Base-by-base conservation (phyloP, 2,888 invertebrate species). In the Hofmannophila pseudospretella region DNA sequence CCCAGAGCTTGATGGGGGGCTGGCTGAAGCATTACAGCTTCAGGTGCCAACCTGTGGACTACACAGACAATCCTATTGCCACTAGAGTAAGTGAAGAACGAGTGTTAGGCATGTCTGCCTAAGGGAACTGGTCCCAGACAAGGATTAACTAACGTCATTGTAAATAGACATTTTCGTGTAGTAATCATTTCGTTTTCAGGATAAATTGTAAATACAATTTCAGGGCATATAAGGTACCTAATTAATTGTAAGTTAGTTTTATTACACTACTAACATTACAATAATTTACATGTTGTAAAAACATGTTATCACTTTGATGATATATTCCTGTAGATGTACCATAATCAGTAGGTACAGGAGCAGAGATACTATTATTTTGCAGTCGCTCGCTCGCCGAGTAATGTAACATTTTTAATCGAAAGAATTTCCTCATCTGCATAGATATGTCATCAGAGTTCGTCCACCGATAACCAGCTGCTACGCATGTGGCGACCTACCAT, bases 1-100 rank as follows among this genome's bases (percentile, higher is more conserved):
- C 78, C 68, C 74, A 94, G 94, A 92, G 93, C 85, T 90, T 94
- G 89, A 93, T 93, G 92, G 93, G 94, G 68, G 96, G 96, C 76
- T 96, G 96, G 96, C 93, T 94, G 90, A 90, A 91, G 70, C 92
- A 94, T 71, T 96, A 96, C 92, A 95, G 92, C 84, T 92, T 93
- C 73, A 91, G 91, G 71, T 96, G 96, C 89, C 95, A 96, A 88
- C 96, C 96, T 44, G 96, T 96, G 79, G 96, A 96, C 89, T 93
- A 95, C 89, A 90, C 93, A 59, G 90, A 92, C 81, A 92, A 90
- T 79, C 91, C 93, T 47, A 90, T 91, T 69, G 94, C 96, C 51
- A 88, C 90, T 72, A 91, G 95, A 91, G 96, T 96, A 93, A 94
- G 94, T 86, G 72, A 61, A 49, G 54, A 47, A 46, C 39, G 42